Base-by-base conservation (phyloP, 2,888 invertebrate genomes). In the Euplagia quadripunctaria region DNA sequence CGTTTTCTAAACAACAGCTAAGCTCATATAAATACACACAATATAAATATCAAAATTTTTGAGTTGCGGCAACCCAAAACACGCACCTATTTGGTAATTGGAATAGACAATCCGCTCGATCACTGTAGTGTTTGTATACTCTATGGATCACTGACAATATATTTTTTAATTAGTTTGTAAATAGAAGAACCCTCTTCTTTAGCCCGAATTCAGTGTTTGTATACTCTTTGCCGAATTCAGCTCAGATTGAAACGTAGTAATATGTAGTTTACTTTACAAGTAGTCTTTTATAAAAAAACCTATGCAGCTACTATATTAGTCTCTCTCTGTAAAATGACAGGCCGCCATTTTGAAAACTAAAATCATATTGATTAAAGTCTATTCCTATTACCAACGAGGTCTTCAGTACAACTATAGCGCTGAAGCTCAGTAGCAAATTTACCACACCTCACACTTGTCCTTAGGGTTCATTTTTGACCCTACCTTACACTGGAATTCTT, bases 361-460 rank as follows among this genome's bases (percentile, higher is more conserved):
- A 61, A 61, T 12, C 20, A 61, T 61, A 61, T 11, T 11, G 12
- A 20, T 61, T 61, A 31, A 61, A 61, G 14, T 70, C 74, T 73
- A 70, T 78, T 72, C 72, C 74, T 79, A 74, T 76, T 63, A 73
- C 72, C 70, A 55, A 67, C 51, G 61, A 68, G 49, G 58, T n/a
- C 8, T 68, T 52, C 67, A 43, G 61, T 42, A 17, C n/a, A 42
- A 17, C 52, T 73, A 68, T 49, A 51, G 74, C 70, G 55, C 68
- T 64, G 73, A 64, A 68, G 61, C 65, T 52, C 70, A 64, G 64
- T 70, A 67, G 68, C 55, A 14, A 49, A 14, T 80, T 88, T 95
- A 99, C 99, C 99, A 99, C 70, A 99, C 97, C 90, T 98, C 98
- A 90, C 99, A 99, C 89, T 98, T 99, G 31, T 97, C 96, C 76